Evolutionary conservation across 2,888 invertebrate species (phyloP).

Genomic region (Apamea crenata): DNA sequence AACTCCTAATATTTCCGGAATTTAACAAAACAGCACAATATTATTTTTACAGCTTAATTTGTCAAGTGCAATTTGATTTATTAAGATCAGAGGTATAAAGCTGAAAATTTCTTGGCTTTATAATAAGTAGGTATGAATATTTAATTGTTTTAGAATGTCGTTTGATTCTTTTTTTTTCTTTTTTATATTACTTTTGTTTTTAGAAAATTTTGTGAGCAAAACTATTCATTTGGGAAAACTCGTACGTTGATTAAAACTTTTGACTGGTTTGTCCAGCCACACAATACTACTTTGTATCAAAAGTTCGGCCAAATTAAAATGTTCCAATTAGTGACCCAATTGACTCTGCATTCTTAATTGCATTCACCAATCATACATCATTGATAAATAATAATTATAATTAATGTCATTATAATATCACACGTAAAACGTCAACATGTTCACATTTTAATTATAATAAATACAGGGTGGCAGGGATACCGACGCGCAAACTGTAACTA

Average conservation of each 20-base stretch:
- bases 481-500: no score
- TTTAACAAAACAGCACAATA: background rate
- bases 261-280: background rate
- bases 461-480: background rate
- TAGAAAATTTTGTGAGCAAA: background rate
- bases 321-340: background rate
- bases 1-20: conserved; percentile 9
- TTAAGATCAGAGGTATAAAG: background rate
- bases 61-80: background rate
- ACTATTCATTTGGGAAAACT: background rate
- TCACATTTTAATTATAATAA: background rate
- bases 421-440: background rate
- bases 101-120: background rate
- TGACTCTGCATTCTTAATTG: background rate
- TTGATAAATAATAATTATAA: background rate
- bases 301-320: background rate
- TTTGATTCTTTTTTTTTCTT: background rate
- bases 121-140: background rate
- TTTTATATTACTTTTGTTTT: background rate
- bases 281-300: background rate
- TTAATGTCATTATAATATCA: background rate
- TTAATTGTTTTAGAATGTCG: background rate
- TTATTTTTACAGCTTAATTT: background rate
- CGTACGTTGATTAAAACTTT: conserved; percentile 16
- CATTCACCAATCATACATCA: background rate